Percentiles rank a stretch among this genome's conserved stretches.
phyloP scores from a whole-genome alignment of 2,113 vertebrate species.

The Leucosticte australis region DNA sequence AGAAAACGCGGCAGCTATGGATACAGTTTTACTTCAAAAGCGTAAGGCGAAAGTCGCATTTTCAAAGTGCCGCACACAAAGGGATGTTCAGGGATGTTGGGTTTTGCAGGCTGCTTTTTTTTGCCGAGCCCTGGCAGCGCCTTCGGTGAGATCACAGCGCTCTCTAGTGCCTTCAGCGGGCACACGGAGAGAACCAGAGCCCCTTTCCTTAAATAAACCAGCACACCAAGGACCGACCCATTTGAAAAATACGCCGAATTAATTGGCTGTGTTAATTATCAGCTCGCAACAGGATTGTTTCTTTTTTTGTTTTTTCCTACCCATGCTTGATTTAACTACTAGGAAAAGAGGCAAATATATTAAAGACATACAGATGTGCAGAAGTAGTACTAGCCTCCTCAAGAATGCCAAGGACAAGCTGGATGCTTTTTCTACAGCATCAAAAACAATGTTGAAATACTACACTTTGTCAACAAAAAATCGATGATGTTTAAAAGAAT shows the following conservation, averaged over 20 bases:
- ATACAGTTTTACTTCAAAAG: neutral
- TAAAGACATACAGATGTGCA: neutral
- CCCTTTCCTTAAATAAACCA: neutral
- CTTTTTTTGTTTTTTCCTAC: neutral
- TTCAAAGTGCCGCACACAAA: conserved; percentile 34
- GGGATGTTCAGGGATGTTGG: conserved; percentile 19
- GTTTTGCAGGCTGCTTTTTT: neutral
- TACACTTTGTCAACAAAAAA: neutral
- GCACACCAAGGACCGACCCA: neutral
- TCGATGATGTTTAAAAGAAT: neutral
- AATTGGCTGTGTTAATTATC: neutral
- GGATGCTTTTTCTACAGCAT: neutral
- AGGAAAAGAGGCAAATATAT: neutral
- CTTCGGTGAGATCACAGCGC: conserved; percentile 63
- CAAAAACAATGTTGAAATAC: neutral
- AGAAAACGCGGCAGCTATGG: neutral
- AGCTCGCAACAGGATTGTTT: neutral
- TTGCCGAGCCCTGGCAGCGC: neutral
- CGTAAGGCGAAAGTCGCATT: neutral
- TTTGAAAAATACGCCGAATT: neutral
- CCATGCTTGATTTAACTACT: neutral
- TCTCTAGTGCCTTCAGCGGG: conserved; percentile 64
- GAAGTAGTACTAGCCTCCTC: neutral
- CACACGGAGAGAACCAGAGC: neutral
- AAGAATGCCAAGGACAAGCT: neutral